Base-by-base conservation (phyloP, 2,113 vertebrate species). In the Psittacara wagleri region DNA sequence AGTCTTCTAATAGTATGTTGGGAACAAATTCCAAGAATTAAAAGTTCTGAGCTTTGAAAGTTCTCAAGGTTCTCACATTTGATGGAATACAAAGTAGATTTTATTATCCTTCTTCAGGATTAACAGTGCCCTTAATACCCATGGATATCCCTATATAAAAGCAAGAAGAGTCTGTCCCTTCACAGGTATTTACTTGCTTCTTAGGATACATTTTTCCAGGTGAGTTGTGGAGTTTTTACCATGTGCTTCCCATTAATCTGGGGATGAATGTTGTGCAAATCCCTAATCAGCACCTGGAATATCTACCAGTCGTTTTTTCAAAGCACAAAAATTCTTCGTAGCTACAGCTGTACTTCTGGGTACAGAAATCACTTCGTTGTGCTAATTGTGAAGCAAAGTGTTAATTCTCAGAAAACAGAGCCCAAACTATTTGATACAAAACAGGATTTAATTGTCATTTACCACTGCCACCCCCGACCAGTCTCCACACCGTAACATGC, bases 1-100 rank as follows among this genome's bases (percentile, higher is more conserved):
- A 91, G 94, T 25, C 83, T 94, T 48, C 85, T 91, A 88, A 85
- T 92, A 41, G 39, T 22, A 74, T 1, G 13, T 44, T 83, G 41
- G 88, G 87, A 92, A 68, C 61, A 61, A 87, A 91, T 83, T 90
- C 94, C 82, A 69, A 75, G 77, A 35, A 54, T 88, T 55, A 95
- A 76, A 95, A 95, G 96, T 82, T 17, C 48, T 7, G 48, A 24
- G 46, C 90, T 91, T 74, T 86, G 69, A 88, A 95, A 75, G 33
- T 72, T 94, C 83, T 77, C 86, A 68, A 46, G 79, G 66, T 77
- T 95, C 72, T 94, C 82, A 69, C 52, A 62, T 68, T 89, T 51
- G 52, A 57, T 62, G 48, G 89, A 88, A 81, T 51, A 85, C 0
- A 1, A 66, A 64, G 75, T 10, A 24, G 59, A 62, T 85, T 78